Evolutionary conservation across 2,888 invertebrate species (phyloP).

Genomic region (Celastrina argiolus): DNA sequence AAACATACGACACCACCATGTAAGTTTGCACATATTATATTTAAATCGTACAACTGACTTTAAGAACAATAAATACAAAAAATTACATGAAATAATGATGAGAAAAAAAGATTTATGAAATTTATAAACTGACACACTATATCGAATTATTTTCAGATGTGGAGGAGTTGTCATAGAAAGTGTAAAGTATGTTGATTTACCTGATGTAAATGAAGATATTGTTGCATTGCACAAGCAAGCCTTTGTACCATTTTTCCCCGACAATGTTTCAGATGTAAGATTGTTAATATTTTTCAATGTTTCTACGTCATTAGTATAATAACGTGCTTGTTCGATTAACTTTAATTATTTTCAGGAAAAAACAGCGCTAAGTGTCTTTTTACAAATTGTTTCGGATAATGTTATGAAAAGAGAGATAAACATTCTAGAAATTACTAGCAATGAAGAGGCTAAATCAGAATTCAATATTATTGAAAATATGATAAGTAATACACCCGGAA

Average conservation of each 20-base stretch:
- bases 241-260: constrained; percentile 41
- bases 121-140: background rate
- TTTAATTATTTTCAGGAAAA: constrained; percentile 34
- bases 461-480: constrained; percentile 31
- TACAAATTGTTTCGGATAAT: constrained; percentile 46
- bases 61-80: too few relatives aligned
- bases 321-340: too few relatives aligned
- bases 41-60: background rate
- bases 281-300: background rate
- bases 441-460: constrained; percentile 25
- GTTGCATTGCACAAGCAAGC: constrained; percentile 38
- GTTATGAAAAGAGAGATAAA: constrained; percentile 37
- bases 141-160: constrained; percentile 41
- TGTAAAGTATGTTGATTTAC: constrained; percentile 40
- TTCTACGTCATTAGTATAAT: too few relatives aligned
- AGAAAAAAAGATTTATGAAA: too few relatives aligned
- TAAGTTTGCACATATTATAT: constrained; percentile 27
- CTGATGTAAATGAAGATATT: constrained; percentile 29
- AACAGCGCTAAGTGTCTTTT: constrained; percentile 34
- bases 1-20: constrained; percentile 39
- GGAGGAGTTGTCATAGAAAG: constrained; percentile 47
- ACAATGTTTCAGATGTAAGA: constrained; percentile 39
- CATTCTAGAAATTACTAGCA: constrained; percentile 36
- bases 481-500: constrained; percentile 30
- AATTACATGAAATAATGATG: too few relatives aligned